Evolutionary conservation across 1,140 invertebrate genomes (phyloP).

Genomic region (Lepidurus arcticus): DNA sequence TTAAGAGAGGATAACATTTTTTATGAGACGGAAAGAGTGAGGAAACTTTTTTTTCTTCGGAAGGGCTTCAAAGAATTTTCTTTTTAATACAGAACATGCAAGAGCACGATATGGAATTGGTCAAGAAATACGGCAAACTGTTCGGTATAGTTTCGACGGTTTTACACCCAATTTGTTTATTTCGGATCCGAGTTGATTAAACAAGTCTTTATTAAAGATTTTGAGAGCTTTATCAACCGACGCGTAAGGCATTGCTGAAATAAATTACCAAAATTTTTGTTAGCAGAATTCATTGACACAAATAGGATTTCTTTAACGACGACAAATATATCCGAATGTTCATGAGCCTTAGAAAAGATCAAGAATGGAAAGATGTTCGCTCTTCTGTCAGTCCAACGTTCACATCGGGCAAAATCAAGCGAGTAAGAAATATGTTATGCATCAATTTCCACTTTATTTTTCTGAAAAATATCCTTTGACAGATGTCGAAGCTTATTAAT

Average conservation of each 20-base stretch:
- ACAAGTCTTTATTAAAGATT: constrained; percentile 51
- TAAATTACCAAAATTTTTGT: too few species aligned
- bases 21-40: too few species aligned
- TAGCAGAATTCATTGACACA: background rate
- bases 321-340: constrained; percentile 31
- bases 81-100: background rate
- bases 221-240: constrained; percentile 51
- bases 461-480: background rate
- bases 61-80: background rate
- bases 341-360: constrained; percentile 34
- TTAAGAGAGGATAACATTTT: too few species aligned
- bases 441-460: too few species aligned
- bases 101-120: constrained; percentile 25
- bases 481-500: constrained; percentile 30
- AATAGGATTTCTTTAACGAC: constrained; percentile 4
- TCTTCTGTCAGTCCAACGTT: constrained; percentile 54
- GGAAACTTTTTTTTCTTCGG: background rate
- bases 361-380: constrained; percentile 53
- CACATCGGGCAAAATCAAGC: constrained; percentile 42
- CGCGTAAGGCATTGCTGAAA: background rate
- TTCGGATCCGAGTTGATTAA: constrained; percentile 52
- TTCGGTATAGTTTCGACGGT: constrained; percentile 30
- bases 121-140: constrained; percentile 34
- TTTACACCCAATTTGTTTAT: constrained; percentile 27
- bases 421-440: background rate